Conservation (phyloP, 1,140 invertebrate genomes). For the Acromyrmex echinatior region DNA sequence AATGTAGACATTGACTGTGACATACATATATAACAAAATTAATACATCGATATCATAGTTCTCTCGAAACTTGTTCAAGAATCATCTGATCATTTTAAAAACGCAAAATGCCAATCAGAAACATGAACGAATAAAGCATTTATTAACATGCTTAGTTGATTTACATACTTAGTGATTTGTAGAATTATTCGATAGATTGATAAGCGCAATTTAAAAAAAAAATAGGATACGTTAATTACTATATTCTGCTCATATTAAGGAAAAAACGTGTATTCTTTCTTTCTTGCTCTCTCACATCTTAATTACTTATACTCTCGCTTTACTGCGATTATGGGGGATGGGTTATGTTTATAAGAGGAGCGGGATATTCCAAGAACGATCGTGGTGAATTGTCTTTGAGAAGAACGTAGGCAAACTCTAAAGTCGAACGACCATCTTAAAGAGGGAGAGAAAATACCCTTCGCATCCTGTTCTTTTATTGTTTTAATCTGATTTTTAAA, state of each 20-base stretch:
- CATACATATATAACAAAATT: too few relatives aligned
- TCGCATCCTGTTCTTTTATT: background rate
- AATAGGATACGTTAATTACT: background rate
- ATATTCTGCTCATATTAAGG: background rate
- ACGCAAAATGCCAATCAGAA: background rate
- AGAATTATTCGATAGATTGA: background rate
- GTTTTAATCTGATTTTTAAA: background rate
- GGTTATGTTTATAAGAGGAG: background rate
- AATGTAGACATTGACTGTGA: too few relatives aligned
- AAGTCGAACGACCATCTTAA: slow-evolving; percentile 51
- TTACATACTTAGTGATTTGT: background rate
- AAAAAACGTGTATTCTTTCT: background rate
- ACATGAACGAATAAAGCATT: background rate
- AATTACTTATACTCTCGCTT: background rate
- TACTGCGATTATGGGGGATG: too few relatives aligned
- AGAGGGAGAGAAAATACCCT: background rate
- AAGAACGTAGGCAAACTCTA: slow-evolving; percentile 61
- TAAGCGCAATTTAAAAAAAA: background rate
- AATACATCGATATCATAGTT: background rate
- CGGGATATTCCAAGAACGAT: slow-evolving; percentile 27
- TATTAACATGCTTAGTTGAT: too few relatives aligned
- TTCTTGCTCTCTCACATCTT: background rate
- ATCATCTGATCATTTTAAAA: background rate
- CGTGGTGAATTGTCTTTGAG: slow-evolving; percentile 15
- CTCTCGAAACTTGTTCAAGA: background rate